Evolutionary conservation across 2,888 invertebrate species (phyloP), one percentile per base, ranked within the genome.

Genomic region (Dugesia japonica): DNA sequence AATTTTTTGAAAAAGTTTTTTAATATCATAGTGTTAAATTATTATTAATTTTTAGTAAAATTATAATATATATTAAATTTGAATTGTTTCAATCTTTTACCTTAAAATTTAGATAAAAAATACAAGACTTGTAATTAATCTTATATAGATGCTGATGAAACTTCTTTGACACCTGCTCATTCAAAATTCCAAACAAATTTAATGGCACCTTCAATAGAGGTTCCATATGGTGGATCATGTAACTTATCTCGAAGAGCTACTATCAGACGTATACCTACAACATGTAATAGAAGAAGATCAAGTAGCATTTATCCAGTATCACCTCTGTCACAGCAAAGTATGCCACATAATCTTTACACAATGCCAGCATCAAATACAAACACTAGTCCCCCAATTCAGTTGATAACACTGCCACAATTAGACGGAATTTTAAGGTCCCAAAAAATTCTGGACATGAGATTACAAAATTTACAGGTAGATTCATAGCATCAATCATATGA

Each of bases 351-450:
- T 56, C 56, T 56, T 7, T 56, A 56, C n/a, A 56, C 9, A 9
- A 56, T 56, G 56, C 56, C 56, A 13, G 56, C 17, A 23, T 56
- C 56, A 56, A 56, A 56, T 56, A n/a, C n/a, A 20, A 56, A n/a
- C 17, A 13, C 20, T 13, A 56, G 23, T 56, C 56, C 75, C 13
- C 75, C 42, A 20, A 79, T 82, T 76, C 84, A 84, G 71, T 82
- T 84, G 4, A 79, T 84, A 28, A 82, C 83, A 27, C 83, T 84
- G 74, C 84, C 84, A 17, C 84, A 84, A 77, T 81, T 84, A 38
- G 84, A 84, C 78, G 83, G 83, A 75, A 84, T 84, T 71, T 82
- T 82, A 78, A 79, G 84, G 71, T 82, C 82, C 13, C 83, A 84
- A 79, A 84, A 84, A 78, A 81, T 84, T 20, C 79, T 84, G 42